phyloP scores from a whole-genome alignment of 2,113 vertebrate species.

The Rhadina sibilatrix region DNA sequence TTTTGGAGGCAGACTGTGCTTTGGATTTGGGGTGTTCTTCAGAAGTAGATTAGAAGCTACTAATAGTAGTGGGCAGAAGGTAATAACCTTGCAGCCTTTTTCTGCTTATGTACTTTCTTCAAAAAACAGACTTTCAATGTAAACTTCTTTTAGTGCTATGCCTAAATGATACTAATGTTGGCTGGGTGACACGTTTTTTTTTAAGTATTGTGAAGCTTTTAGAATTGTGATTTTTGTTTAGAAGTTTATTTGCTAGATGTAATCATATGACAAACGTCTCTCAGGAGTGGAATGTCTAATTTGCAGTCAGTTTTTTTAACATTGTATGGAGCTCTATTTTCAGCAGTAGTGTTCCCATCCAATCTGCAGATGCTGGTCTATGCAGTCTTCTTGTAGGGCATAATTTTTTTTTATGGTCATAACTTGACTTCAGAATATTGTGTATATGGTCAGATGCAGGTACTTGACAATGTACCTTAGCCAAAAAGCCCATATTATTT shows the following conservation, averaged over 20 bases:
- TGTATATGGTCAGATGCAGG: not conserved
- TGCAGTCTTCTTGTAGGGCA: not conserved
- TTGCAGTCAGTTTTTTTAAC: not conserved
- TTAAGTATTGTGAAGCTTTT: not conserved
- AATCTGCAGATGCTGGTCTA: fast-evolving
- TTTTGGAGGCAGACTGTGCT: not conserved
- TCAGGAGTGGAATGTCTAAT: not conserved
- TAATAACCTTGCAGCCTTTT: not conserved
- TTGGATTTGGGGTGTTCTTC: not conserved
- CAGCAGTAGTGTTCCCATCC: not conserved
- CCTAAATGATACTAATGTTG: not conserved
- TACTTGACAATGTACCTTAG: not conserved
- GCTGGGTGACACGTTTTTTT: not conserved
- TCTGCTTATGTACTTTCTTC: not conserved
- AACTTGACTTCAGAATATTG: not conserved
- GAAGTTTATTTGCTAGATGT: not conserved
- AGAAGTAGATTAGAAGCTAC: not conserved
- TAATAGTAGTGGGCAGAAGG: not conserved
- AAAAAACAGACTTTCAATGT: not conserved
- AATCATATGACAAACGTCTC: not conserved
- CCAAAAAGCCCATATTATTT: not conserved
- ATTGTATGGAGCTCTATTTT: not conserved
- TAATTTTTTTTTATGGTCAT: not conserved
- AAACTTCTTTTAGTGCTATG: not conserved
- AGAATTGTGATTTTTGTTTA: not conserved